These are phyloP conservation scores for Puffinus mauretanicus DNA, from an alignment of 2,113 vertebrate genomes.

Conservation along the genomic window DNA sequence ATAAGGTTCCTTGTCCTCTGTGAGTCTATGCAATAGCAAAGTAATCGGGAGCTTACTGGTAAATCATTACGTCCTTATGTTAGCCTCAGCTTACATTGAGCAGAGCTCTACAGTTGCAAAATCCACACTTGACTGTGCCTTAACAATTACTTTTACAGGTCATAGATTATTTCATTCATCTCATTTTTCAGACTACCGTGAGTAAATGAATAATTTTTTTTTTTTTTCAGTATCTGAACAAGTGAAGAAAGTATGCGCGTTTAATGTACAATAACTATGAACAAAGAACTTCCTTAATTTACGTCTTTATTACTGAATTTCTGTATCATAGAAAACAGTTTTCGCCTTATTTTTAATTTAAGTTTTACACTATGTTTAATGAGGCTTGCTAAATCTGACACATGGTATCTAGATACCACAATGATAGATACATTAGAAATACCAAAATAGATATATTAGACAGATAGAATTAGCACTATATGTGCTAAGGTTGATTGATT, in stretches of 20 bases:
- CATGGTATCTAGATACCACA: neutral
- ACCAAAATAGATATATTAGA: conserved; percentile 51
- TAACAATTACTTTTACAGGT: neutral
- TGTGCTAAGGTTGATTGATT: conserved; percentile 52
- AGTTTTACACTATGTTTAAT: neutral
- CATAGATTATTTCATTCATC: neutral
- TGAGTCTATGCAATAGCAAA: neutral
- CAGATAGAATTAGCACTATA: conserved; percentile 36
- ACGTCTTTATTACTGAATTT: neutral
- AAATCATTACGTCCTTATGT: neutral
- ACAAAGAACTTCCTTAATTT: neutral
- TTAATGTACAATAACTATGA: neutral
- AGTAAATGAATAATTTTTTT: neutral
- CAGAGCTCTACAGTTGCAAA: neutral
- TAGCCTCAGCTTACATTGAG: neutral
- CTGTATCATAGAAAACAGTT: neutral
- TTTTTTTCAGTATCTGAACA: neutral
- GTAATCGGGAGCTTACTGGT: neutral
- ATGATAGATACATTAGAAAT: conserved; percentile 37
- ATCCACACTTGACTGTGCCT: neutral
- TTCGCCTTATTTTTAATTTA: neutral
- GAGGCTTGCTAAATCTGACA: neutral
- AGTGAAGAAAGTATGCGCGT: neutral
- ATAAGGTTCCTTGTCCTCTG: neutral
- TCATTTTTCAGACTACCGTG: neutral